phyloP scores from a whole-genome alignment of 2,888 invertebrate genomes.

The Dicycla oo region DNA sequence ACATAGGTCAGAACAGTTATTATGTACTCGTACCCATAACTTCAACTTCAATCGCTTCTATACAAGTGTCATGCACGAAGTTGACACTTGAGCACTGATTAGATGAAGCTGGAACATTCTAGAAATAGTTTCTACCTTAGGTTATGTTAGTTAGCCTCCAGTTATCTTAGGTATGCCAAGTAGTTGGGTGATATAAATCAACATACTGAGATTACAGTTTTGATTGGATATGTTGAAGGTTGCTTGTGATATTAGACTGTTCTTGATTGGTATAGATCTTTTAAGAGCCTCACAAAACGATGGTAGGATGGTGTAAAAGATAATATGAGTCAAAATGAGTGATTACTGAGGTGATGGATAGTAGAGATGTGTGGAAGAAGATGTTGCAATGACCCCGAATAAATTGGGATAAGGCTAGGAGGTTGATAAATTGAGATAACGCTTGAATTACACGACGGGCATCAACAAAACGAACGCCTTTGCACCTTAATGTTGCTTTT shows the following conservation, averaged over 20 bases:
- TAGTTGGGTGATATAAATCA: slow-evolving; percentile 19
- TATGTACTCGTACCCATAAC: no score
- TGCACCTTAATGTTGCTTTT: no score
- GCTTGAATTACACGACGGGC: no score
- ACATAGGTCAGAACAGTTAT: no score
- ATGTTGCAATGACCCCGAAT: no score
- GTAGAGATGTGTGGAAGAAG: no score
- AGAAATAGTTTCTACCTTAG: slow-evolving; percentile 28
- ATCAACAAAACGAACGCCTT: no score
- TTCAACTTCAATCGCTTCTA: neutral
- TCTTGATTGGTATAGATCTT: neutral
- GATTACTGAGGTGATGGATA: no score
- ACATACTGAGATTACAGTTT: slow-evolving; percentile 9
- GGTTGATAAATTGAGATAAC: no score
- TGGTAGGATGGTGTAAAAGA: neutral
- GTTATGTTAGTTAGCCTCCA: slow-evolving; percentile 1
- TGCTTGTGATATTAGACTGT: neutral
- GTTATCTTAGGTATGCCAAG: neutral
- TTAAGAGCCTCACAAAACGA: neutral
- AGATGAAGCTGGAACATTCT: slow-evolving; percentile 37
- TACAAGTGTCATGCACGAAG: slow-evolving; percentile 7
- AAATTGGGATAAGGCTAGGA: no score
- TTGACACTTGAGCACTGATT: slow-evolving; percentile 39
- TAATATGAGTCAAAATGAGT: neutral
- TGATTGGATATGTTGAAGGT: neutral